These are phyloP conservation scores for Drosophila sordidula DNA, from an alignment of 2,888 invertebrate species.

Conservation along the genomic window DNA sequence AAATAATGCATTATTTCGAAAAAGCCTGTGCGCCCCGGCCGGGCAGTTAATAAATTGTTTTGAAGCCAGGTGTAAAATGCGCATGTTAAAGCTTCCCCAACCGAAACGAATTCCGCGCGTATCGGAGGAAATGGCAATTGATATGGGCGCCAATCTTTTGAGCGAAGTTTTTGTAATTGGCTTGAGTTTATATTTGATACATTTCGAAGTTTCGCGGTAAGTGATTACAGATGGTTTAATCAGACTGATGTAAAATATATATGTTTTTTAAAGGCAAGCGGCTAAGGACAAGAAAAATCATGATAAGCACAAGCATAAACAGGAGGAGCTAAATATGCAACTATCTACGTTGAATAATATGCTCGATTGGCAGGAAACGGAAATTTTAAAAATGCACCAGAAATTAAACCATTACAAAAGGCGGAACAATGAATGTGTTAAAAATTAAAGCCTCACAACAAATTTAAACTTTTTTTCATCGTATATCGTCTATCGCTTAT, in stretches of 20 bases:
- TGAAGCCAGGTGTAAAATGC: constrained; percentile 52
- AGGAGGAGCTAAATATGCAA: constrained; percentile 2
- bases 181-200: constrained; percentile 28
- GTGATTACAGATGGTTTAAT: background rate
- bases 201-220: constrained; percentile 46
- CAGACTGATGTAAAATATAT: background rate
- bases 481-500: background rate
- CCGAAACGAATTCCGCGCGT: constrained; percentile 47
- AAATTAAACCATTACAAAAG: constrained; percentile 4
- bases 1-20: constrained; percentile 33
- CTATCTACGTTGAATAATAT: constrained; percentile 21
- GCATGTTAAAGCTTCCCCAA: constrained; percentile 47
- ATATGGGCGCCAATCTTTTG: constrained; percentile 47
- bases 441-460: background rate
- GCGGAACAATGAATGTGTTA: background rate
- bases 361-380: constrained; percentile 40
- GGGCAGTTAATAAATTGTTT: constrained; percentile 52
- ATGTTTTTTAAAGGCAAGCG: constrained; percentile 26
- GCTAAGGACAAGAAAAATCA: constrained; percentile 37
- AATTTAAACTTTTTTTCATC: background rate
- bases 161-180: constrained; percentile 44
- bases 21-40: constrained; percentile 42
- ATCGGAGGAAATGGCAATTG: constrained; percentile 32
- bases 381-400: constrained; percentile 31
- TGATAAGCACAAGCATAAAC: background rate